phyloP scores from a whole-genome alignment of 2,888 invertebrate species.

The Ditula angustiorana region DNA sequence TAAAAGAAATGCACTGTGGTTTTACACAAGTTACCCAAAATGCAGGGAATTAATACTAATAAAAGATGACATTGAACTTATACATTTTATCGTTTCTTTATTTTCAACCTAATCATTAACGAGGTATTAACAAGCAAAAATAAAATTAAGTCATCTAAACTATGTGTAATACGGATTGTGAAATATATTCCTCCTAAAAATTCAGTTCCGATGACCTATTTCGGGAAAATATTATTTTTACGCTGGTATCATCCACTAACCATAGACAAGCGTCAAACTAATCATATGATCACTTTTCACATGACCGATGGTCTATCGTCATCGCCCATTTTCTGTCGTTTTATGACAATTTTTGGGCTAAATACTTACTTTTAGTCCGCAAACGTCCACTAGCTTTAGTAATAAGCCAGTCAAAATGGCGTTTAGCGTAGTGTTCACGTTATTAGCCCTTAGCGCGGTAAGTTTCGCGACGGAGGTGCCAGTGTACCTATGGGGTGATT shows the following conservation, averaged over 20 bases:
- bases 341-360: constrained; percentile 69
- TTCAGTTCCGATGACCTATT: background rate
- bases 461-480: constrained; percentile 79
- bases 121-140: too few species aligned
- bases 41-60: background rate
- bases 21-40: background rate
- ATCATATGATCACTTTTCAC: constrained; percentile 84
- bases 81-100: too few species aligned
- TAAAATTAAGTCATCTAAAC: too few species aligned
- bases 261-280: constrained; percentile 73
- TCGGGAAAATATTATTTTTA: background rate
- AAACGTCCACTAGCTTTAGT: constrained; percentile 69
- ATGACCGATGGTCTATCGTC: constrained; percentile 77
- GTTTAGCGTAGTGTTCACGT: constrained; percentile 72
- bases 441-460: constrained; percentile 73
- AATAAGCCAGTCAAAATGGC: constrained; percentile 67
- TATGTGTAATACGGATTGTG: background rate
- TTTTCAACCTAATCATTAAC: too few species aligned
- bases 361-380: constrained; percentile 66
- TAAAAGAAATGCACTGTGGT: background rate
- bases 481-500: constrained; percentile 85
- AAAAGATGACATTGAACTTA: too few species aligned
- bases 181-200: background rate
- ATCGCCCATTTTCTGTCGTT: constrained; percentile 71
- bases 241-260: constrained; percentile 49